Conservation (phyloP, 2,888 invertebrate genomes). For the Eudasyphora cyanicolor region DNA sequence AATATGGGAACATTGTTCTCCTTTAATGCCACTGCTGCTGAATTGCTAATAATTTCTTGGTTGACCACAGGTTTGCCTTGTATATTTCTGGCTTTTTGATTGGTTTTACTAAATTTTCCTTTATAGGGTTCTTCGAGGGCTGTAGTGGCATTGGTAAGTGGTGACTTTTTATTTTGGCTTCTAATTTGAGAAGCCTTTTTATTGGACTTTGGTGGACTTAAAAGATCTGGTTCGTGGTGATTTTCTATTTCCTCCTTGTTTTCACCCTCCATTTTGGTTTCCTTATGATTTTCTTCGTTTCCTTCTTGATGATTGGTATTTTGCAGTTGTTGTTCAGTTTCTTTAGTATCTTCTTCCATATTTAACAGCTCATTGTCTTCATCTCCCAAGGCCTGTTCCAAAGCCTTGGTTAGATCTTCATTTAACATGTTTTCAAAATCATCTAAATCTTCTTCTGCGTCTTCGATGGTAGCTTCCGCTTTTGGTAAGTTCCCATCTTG, state of each 20-base stretch:
- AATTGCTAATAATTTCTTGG: neutral
- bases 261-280: neutral
- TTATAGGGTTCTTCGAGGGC: neutral
- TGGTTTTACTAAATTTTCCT: constrained; percentile 27
- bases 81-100: constrained; percentile 26
- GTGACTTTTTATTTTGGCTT: neutral
- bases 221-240: neutral
- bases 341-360: neutral
- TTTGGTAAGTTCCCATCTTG: neutral
- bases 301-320: constrained; percentile 5
- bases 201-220: neutral
- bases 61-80: neutral
- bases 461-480: neutral
- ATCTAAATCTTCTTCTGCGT: neutral
- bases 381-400: constrained; percentile 39
- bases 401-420: constrained; percentile 48
- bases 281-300: neutral
- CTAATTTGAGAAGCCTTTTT: neutral
- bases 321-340: neutral
- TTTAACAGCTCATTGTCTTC: constrained; percentile 38
- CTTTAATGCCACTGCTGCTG: neutral
- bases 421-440: constrained; percentile 26
- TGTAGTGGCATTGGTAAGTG: neutral
- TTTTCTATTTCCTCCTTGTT: neutral
- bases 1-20: neutral